Base-by-base conservation (phyloP, 2,888 invertebrate genomes). In the Epistrophella euchroma region DNA sequence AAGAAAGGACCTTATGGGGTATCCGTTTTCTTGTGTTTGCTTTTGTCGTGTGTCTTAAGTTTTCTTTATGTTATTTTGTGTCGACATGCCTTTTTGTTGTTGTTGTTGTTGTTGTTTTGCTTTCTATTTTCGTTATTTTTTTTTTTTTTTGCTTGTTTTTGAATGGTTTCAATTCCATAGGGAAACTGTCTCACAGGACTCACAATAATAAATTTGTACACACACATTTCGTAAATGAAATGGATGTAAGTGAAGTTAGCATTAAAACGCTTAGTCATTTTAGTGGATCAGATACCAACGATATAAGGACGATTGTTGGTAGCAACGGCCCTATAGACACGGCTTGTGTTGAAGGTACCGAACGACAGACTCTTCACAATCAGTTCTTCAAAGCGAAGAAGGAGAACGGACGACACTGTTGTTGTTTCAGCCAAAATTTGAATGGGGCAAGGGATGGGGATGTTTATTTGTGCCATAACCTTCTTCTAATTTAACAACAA, bases 161-260 rank as follows among this genome's bases (percentile, higher is more conserved):
- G 58, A 22, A 15, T 37, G 37, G 25, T 9, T 64, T 64, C 28
- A 64, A 64, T 45, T 64, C 64, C 62, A 74, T 50, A 47, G 50
- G 4, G 40, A 66, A 73, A 68, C 19, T 40, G 72, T 71, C 71
- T 75, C 66, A 40, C 50, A 71, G 22, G 40, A 72, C 35, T 60
- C 37, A 50, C 35, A 32, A n/a, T 52, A 74, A 78, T 78, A 78
- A 78, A 71, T 71, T 68, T 37, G 50, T 52, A 37, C 68, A 66
- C 55, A 68, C 43, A 76, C 62, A 62, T 64, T n/a, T 66, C 52
- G 10, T 68, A 68, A 84, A 79, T 75, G 79, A 84, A 84, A 80
- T 52, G 66, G 68, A 52, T 70, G 68, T 72, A 32, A 58, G 74
- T 71, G 68, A 64, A 64, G 74, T 75, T 58, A 45, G 64, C 62